Evolutionary conservation across 2,888 invertebrate genomes (phyloP).

Genomic region (Toxonevra muliebris): DNA sequence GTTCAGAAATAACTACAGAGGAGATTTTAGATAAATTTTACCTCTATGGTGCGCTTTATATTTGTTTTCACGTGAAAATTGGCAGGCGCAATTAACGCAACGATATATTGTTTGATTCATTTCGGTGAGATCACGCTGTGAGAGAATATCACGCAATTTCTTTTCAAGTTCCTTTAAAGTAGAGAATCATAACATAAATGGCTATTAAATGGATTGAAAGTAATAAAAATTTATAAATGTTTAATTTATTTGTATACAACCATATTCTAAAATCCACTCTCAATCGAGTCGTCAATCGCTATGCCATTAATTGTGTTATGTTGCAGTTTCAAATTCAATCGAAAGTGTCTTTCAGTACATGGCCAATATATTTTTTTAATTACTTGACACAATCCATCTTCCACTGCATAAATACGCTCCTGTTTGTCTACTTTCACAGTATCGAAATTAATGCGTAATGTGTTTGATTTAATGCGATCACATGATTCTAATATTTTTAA

Average conservation of each 20-base stretch:
- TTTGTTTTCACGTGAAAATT: slow-evolving; percentile 68
- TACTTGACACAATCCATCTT: slow-evolving; percentile 69
- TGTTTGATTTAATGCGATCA: slow-evolving; percentile 65
- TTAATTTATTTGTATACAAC: too few species aligned
- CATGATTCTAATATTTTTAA: slow-evolving; percentile 68
- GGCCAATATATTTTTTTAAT: slow-evolving; percentile 22
- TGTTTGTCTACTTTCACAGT: slow-evolving; percentile 70
- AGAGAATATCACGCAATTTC: slow-evolving; percentile 65
- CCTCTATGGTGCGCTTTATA: slow-evolving; percentile 49
- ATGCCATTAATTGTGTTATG: too few species aligned
- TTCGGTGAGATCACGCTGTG: slow-evolving; percentile 65
- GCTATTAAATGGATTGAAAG: neutral
- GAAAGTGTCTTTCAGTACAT: neutral
- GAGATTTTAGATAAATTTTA: slow-evolving; percentile 29
- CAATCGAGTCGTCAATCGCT: too few species aligned
- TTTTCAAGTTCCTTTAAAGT: slow-evolving; percentile 65
- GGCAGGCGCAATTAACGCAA: slow-evolving; percentile 73
- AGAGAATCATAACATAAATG: slow-evolving; percentile 19
- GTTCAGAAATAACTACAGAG: too few species aligned
- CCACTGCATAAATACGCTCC: slow-evolving; percentile 69
- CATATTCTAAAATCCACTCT: too few species aligned
- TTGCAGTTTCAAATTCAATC: neutral
- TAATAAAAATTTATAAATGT: too few species aligned
- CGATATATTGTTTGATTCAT: slow-evolving; percentile 67
- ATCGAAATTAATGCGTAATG: slow-evolving; percentile 71